Conservation (phyloP, 2,113 vertebrate species). For the Engystomops pustulosus region DNA sequence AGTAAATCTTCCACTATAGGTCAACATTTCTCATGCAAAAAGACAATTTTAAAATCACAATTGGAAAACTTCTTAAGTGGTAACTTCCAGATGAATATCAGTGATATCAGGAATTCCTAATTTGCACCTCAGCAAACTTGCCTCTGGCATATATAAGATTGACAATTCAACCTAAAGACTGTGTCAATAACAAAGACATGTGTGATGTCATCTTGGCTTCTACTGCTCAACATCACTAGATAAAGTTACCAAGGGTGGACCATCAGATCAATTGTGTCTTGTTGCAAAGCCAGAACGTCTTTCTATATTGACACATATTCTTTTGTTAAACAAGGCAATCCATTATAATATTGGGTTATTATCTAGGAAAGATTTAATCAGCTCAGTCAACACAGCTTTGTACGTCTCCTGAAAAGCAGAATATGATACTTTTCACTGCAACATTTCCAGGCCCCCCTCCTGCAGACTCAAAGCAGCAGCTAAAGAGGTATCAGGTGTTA, state of each 20-base stretch:
- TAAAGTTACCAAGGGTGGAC: not conserved
- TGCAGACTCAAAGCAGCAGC: not conserved
- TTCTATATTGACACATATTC: conserved; percentile 1
- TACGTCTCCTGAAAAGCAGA: conserved; percentile 19
- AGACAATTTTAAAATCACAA: too few relatives aligned
- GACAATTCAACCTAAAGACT: not conserved
- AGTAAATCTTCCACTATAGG: too few relatives aligned
- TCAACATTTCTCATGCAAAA: too few relatives aligned
- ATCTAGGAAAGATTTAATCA: conserved; percentile 29
- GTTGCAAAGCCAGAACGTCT: not conserved
- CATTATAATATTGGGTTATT: conserved; percentile 16
- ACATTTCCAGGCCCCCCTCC: not conserved
- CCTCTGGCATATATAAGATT: not conserved
- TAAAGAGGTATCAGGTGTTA: conserved; percentile 36
- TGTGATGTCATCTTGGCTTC: conserved; percentile 20
- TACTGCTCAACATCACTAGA: not conserved
- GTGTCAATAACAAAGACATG: not conserved
- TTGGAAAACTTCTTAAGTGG: too few relatives aligned
- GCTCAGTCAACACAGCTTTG: conserved; percentile 27
- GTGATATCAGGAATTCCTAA: too few relatives aligned
- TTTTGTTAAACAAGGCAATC: not conserved
- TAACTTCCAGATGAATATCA: too few relatives aligned
- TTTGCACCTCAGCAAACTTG: not conserved
- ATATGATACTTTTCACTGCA: conserved; percentile 30
- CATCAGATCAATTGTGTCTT: not conserved